Evolutionary conservation across 2,888 invertebrate genomes (phyloP), one percentile per base, ranked within the genome.

Genomic region (Dryobotodes eremita): DNA sequence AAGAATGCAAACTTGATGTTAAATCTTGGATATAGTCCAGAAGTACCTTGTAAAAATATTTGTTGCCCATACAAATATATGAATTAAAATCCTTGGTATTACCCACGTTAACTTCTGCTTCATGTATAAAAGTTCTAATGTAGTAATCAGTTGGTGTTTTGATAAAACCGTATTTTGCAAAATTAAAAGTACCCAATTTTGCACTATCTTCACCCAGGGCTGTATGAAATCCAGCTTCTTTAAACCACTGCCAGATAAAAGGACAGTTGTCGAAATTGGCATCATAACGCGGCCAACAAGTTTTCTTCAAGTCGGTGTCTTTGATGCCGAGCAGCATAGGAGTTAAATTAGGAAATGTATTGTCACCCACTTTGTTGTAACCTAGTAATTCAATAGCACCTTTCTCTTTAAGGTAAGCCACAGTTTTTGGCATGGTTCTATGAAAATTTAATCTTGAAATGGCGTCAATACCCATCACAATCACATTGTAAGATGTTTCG

Each of bases 321-420:
- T 97, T 97, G 65, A 98, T 92, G 0, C 99, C 99, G 5, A 98
- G 97, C 20, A 99, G 95, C 83, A 98, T 97, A 0, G 99, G 98
- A 13, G 98, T 97, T 79, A 99, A 93, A 94, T 99, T 99, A 0
- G 99, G 99, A 92, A 98, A 99, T 0, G 99, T 99, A 93, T 99
- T 99, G 94, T 99, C 99, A 6, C 98, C 99, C 15, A 99, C 98
- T 97, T 99, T 99, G 92, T 98, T 99, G 94, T 99, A 99, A 10
- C 99, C 99, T 86, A 98, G 94, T 92, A 99, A 97, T 92, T 99
- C 99, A 72, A 98, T 97, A 61, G 98, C 98, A 23, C 97, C 97
- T 81, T 98, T 95, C 26, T 97, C 94, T 79, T 97, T 95, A 72
- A 99, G 95, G 87, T 97, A 97, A 4, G 96, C 92, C 31, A 97